Percentiles rank a stretch among this genome's conserved stretches.
Evolutionary conservation across 2,113 vertebrate species (phyloP).

Genomic region (Gavia stellata): DNA sequence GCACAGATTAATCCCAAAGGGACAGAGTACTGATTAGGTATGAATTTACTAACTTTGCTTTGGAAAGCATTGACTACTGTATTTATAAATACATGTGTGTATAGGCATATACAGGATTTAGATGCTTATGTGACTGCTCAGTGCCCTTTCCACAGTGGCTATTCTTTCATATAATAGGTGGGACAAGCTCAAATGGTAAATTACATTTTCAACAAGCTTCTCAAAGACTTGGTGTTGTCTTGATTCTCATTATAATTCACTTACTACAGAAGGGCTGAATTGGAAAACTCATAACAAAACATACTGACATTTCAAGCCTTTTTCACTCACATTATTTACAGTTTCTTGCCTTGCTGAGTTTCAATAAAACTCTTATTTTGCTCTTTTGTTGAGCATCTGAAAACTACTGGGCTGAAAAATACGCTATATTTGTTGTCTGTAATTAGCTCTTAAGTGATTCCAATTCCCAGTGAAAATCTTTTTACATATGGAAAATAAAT

Average conservation of each 20-base stretch:
- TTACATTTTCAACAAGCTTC: not conserved
- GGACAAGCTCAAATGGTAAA: not conserved
- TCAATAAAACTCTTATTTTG: slow-evolving; percentile 65
- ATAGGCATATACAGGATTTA: not conserved
- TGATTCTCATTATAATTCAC: slow-evolving; percentile 41
- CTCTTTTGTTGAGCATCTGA: slow-evolving; percentile 65
- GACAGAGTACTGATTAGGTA: not conserved
- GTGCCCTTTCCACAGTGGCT: not conserved
- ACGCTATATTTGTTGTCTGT: slow-evolving; percentile 35
- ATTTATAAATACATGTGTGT: not conserved
- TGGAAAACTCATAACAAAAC: slow-evolving; percentile 55
- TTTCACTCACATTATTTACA: slow-evolving; percentile 57
- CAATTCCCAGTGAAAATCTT: slow-evolving; percentile 30
- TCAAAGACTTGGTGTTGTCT: not conserved
- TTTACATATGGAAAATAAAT: slow-evolving; percentile 26
- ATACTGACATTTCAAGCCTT: slow-evolving; percentile 69
- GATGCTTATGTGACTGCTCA: not conserved
- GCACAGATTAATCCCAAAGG: not conserved
- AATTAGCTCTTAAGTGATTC: slow-evolving; percentile 61
- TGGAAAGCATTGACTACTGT: not conserved
- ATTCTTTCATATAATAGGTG: not conserved
- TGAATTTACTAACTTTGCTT: not conserved
- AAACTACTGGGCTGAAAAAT: slow-evolving; percentile 67
- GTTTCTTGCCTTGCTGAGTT: slow-evolving; percentile 63
- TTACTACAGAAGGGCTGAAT: slow-evolving; percentile 23